A percentile compares a stretch with the other conserved stretches of the same genome.
Conservation (phyloP, 2,113 vertebrate genomes). For the Falco punctatus region DNA sequence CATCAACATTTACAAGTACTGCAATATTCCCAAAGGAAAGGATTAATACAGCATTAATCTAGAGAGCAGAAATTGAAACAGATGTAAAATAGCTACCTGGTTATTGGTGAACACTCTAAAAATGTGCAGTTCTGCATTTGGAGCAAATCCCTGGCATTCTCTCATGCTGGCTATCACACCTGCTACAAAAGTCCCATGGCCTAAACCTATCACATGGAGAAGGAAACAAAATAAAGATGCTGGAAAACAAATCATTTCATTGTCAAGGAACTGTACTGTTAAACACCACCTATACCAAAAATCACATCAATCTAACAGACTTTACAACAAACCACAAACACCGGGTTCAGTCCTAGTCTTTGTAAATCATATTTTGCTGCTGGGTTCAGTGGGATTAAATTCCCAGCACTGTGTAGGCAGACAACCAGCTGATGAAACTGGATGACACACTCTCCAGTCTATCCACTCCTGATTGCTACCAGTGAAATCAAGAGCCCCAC, state of each 20-base stretch:
- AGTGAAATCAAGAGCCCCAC: not conserved
- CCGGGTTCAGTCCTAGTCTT: not conserved
- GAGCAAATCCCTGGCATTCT: constrained; percentile 97
- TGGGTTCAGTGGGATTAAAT: not conserved
- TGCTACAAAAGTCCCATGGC: constrained; percentile 97
- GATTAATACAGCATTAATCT: not conserved
- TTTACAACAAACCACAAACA: not conserved
- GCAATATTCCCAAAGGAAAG: not conserved
- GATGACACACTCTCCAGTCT: not conserved
- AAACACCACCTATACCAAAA: not conserved
- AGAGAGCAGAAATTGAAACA: not conserved
- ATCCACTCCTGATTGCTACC: not conserved
- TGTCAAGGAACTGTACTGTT: not conserved
- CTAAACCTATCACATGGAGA: constrained; percentile 81
- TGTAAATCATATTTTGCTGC: not conserved
- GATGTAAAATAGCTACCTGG: constrained; percentile 80
- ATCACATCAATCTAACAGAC: not conserved
- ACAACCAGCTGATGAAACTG: not conserved
- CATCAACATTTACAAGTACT: not conserved
- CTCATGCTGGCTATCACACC: constrained; percentile 99
- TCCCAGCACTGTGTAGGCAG: not conserved
- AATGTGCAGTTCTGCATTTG: constrained; percentile 97
- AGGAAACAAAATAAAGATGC: not conserved
- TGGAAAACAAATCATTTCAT: not conserved
- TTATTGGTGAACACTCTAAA: constrained; percentile 99